A percentile compares a stretch with the other conserved stretches of the same genome.
These are phyloP conservation scores for Trissonchulus sp. DNA, from an alignment of 2,888 invertebrate genomes.

Conservation along the genomic window DNA sequence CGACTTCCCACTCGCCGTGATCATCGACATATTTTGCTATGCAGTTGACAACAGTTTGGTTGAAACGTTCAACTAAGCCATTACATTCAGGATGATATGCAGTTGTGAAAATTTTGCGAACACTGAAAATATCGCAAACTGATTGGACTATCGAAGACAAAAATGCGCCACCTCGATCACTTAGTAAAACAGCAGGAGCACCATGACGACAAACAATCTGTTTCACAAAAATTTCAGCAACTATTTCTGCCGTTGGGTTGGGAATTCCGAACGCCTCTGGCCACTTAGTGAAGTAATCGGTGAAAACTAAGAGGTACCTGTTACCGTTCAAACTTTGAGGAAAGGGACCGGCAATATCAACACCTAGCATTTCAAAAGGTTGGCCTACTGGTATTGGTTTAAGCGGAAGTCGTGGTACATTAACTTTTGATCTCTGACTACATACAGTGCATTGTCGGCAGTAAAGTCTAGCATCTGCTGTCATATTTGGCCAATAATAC, in stretches of 20 bases:
- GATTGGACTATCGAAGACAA: neutral
- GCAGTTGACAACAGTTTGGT: neutral
- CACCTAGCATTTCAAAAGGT: neutral
- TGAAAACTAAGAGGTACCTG: neutral
- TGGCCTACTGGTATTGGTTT: neutral
- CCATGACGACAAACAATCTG: neutral
- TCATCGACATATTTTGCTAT: neutral
- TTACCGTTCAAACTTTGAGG: neutral
- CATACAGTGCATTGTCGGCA: neutral
- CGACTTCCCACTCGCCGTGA: neutral
- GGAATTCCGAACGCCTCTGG: neutral
- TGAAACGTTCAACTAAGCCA: neutral
- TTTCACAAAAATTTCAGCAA: neutral
- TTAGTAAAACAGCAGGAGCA: neutral
- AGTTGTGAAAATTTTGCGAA: neutral
- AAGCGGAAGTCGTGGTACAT: neutral
- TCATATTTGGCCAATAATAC: neutral
- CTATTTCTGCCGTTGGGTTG: neutral
- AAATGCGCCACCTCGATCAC: neutral
- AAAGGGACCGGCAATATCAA: neutral
- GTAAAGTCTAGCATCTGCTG: neutral
- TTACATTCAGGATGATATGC: neutral
- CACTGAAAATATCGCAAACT: neutral
- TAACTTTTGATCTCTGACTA: neutral
- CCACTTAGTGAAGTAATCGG: neutral